Percentiles rank a stretch among this genome's conserved stretches.
phyloP scores from a whole-genome alignment of 2,113 vertebrate genomes.

The Onychostruthus taczanowskii region DNA sequence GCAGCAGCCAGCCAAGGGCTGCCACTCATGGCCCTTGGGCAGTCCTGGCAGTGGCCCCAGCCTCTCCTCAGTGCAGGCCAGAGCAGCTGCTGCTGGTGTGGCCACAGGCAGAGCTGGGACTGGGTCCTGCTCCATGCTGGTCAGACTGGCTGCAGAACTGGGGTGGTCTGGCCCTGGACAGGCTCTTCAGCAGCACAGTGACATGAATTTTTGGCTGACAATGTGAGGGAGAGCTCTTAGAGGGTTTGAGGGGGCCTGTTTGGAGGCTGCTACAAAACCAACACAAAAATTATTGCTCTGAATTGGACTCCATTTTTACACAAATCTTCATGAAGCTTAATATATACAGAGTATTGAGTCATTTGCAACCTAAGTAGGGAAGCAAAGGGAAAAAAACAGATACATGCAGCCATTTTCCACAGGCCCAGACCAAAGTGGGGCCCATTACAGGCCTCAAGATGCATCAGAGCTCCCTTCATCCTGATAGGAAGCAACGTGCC shows the following conservation, averaged over 20 bases:
- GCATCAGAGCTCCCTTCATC: rapidly evolving
- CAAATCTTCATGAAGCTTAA: background rate
- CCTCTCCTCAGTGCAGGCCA: background rate
- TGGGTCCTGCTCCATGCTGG: background rate
- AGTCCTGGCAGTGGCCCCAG: background rate
- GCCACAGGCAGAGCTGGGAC: background rate
- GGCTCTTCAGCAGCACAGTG: background rate
- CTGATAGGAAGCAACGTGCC: rapidly evolving
- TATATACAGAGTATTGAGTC: background rate
- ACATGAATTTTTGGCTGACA: background rate
- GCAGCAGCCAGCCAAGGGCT: background rate
- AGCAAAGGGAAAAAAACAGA: background rate
- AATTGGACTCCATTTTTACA: background rate
- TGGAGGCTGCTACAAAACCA: background rate
- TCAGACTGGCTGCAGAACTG: background rate
- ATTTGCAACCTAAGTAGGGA: background rate
- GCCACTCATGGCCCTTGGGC: background rate
- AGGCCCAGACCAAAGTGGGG: background rate
- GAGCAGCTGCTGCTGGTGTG: background rate
- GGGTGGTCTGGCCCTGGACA: background rate
- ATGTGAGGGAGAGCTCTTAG: background rate
- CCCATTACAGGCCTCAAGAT: background rate
- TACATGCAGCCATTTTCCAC: background rate
- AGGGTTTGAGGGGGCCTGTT: background rate
- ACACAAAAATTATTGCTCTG: background rate